Conservation (phyloP, 2,888 invertebrate species). For the Campoletis raptor region DNA sequence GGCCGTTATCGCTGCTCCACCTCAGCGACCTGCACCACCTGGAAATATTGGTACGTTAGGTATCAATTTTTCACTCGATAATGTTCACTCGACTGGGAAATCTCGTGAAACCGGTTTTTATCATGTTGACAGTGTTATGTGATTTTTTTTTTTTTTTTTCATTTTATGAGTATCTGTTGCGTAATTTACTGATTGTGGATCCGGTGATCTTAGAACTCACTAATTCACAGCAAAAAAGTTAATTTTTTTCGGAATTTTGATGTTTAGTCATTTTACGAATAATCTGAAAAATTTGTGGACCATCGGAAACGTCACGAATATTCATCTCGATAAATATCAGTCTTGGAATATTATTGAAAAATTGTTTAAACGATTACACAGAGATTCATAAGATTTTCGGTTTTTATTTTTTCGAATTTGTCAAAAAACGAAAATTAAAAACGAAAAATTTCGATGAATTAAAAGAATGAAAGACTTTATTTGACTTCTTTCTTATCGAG, state of each 20-base stretch:
- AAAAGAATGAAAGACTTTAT: too few species aligned
- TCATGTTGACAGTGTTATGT: neutral
- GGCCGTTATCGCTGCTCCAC: slow-evolving; percentile 76
- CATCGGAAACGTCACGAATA: neutral
- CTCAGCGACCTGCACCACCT: slow-evolving; percentile 84
- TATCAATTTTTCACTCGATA: slow-evolving; percentile 18
- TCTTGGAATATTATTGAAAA: too few species aligned
- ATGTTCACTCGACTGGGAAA: neutral
- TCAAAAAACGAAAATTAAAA: too few species aligned
- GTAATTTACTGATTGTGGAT: neutral
- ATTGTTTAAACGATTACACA: too few species aligned
- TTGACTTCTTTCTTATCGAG: too few species aligned
- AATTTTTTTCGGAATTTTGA: neutral
- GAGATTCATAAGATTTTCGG: too few species aligned
- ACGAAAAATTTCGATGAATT: too few species aligned
- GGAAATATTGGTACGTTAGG: slow-evolving; percentile 82
- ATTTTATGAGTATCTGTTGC: neutral
- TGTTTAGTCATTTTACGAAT: neutral
- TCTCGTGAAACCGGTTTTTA: neutral
- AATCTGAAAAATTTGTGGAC: neutral
- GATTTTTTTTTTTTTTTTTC: neutral
- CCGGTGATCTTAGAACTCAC: neutral
- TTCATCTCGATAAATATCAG: too few species aligned
- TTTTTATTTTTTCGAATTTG: too few species aligned
- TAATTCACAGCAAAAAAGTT: neutral